Evolutionary conservation across 2,113 vertebrate species (phyloP).

Genomic region (Rhabdornis inornatus): DNA sequence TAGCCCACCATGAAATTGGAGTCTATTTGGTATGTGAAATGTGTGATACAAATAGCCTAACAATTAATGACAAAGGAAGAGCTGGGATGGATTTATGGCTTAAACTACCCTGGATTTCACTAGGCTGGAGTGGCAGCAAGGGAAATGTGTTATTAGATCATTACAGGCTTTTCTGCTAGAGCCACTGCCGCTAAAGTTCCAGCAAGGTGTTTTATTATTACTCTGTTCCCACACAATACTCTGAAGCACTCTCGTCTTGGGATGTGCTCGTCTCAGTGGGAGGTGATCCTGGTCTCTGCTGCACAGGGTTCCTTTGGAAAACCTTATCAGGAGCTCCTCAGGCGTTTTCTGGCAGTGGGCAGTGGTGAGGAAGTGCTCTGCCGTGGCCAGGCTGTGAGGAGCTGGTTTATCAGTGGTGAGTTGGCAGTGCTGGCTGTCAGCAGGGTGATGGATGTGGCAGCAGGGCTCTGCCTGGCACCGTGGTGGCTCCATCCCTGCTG

Average conservation of each 20-base stretch:
- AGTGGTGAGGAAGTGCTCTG: background rate
- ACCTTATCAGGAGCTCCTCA: background rate
- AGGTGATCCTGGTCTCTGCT: background rate
- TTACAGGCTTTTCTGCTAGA: constrained; percentile 4
- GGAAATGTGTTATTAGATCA: constrained; percentile 35
- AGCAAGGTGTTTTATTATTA: constrained; percentile 8
- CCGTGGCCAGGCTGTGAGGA: background rate
- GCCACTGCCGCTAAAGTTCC: background rate
- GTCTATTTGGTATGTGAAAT: constrained; percentile 59
- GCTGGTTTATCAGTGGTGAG: background rate
- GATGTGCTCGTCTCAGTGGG: background rate
- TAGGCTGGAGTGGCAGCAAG: constrained; percentile 9
- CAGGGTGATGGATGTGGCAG: accelerated
- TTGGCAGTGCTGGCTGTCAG: background rate
- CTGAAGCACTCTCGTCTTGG: background rate
- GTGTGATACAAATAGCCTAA: constrained; percentile 54
- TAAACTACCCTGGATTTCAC: background rate
- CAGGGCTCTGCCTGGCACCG: background rate
- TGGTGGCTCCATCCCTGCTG: accelerated
- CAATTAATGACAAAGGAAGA: constrained; percentile 45
- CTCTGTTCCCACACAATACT: background rate
- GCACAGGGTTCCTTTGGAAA: background rate
- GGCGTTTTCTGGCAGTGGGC: background rate
- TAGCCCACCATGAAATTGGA: constrained; percentile 70
- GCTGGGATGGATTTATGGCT: constrained; percentile 32